These are phyloP conservation scores for Cataglyphis albicans DNA, from an alignment of 2,888 invertebrate species.

Conservation along the genomic window DNA sequence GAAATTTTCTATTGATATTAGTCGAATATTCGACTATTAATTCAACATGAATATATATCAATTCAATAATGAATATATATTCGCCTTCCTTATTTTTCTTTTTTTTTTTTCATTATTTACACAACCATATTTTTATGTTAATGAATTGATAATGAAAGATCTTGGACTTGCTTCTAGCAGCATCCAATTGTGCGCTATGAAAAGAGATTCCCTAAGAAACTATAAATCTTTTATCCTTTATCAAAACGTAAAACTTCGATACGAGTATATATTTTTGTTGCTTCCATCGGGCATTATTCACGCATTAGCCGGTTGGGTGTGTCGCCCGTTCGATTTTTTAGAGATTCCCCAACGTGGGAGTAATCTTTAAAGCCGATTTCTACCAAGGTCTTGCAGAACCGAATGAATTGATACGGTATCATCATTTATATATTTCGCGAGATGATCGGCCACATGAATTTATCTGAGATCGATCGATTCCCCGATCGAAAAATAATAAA, in stretches of 20 bases:
- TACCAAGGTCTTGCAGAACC: neutral
- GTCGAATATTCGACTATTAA: neutral
- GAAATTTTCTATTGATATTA: neutral
- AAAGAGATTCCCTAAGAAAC: neutral
- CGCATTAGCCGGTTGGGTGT: constrained; percentile 21
- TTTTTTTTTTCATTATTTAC: neutral
- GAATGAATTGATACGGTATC: constrained; percentile 32
- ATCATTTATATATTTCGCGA: neutral
- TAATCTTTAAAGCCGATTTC: constrained; percentile 53
- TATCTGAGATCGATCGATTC: constrained; percentile 22
- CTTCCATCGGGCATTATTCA: constrained; percentile 16
- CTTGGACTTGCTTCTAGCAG: neutral
- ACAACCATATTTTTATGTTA: neutral
- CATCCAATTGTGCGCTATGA: too few species aligned
- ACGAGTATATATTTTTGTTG: neutral
- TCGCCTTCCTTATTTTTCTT: neutral
- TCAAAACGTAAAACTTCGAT: neutral
- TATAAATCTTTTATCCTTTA: neutral
- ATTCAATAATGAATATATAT: neutral
- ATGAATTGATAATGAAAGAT: neutral
- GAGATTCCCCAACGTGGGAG: constrained; percentile 29
- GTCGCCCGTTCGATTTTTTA: constrained; percentile 31
- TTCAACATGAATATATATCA: neutral
- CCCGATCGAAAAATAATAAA: constrained; percentile 11
- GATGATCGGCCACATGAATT: neutral